A percentile compares a stretch with the other conserved stretches of the same genome.
These are phyloP conservation scores for Ispidina lecontei DNA, from an alignment of 2,797 vertebrate genomes.

Conservation along the genomic window DNA sequence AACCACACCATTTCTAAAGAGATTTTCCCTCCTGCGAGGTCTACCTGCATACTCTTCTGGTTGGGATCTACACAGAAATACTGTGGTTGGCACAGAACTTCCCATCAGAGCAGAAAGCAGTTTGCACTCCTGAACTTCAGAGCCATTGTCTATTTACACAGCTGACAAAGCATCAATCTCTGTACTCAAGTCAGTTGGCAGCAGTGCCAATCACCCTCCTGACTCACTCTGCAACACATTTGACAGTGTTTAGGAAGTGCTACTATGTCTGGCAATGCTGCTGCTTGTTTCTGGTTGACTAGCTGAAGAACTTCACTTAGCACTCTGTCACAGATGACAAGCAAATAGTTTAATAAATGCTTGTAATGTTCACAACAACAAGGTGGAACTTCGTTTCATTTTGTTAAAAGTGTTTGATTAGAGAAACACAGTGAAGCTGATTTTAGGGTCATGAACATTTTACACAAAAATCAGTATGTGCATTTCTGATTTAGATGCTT, in stretches of 20 bases:
- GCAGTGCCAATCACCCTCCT: neutral
- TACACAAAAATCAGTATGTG: neutral
- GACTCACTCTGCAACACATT: constrained; percentile 23
- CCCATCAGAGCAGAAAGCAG: neutral
- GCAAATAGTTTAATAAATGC: neutral
- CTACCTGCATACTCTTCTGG: neutral
- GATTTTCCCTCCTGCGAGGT: accelerated
- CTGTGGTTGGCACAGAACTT: neutral
- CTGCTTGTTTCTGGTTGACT: neutral
- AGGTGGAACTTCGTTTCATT: neutral
- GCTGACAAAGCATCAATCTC: constrained; percentile 7
- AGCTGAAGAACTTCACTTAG: neutral
- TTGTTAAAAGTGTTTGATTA: neutral
- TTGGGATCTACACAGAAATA: neutral
- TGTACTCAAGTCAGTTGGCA: neutral
- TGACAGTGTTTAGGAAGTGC: constrained; percentile 32
- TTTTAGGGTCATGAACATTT: neutral
- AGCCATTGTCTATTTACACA: neutral
- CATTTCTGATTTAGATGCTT: neutral
- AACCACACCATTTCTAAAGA: neutral
- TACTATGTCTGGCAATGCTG: constrained; percentile 1
- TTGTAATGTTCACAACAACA: neutral
- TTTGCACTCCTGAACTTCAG: neutral
- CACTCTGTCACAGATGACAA: neutral
- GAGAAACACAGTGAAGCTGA: neutral